Percentiles rank a stretch among this genome's conserved stretches.
These are phyloP conservation scores for Stegodyphus mimosarum DNA, from an alignment of 1,140 invertebrate genomes.

Conservation along the genomic window DNA sequence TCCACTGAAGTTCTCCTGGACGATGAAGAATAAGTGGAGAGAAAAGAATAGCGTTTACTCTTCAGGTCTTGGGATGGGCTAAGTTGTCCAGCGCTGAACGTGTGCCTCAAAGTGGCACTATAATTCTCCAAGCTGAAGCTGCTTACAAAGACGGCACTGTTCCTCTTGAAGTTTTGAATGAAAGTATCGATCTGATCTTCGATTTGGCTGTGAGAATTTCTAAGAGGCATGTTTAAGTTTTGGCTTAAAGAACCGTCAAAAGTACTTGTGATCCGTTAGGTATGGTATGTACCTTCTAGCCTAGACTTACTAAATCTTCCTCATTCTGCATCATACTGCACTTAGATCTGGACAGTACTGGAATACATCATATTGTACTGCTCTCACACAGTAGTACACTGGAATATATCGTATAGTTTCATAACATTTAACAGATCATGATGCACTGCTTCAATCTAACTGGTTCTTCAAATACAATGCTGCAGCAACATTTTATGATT, in stretches of 20 bases:
- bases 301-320: not conserved
- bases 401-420: too few relatives aligned
- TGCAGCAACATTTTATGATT: too few relatives aligned
- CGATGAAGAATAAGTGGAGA: conserved; percentile 38
- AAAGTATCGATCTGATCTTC: conserved; percentile 85
- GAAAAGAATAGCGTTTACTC: conserved; percentile 37
- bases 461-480: too few relatives aligned
- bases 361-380: too few relatives aligned
- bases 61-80: conserved; percentile 18
- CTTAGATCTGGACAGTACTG: not conserved
- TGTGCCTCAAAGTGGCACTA: conserved; percentile 38
- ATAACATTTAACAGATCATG: too few relatives aligned
- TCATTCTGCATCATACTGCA: not conserved
- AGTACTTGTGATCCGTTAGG: not conserved
- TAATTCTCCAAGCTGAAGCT: conserved; percentile 52
- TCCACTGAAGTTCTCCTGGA: conserved; percentile 48
- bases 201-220: conserved; percentile 68
- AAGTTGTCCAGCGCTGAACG: conserved; percentile 51
- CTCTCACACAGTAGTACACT: too few relatives aligned
- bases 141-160: conserved; percentile 60
- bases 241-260: not conserved
- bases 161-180: conserved; percentile 76
- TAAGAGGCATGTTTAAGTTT: conserved; percentile 50
- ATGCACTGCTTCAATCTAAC: too few relatives aligned
- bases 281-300: not conserved